Evolutionary conservation across 2,797 vertebrate genomes (phyloP).

Genomic region (Pangasius mekongensis): DNA sequence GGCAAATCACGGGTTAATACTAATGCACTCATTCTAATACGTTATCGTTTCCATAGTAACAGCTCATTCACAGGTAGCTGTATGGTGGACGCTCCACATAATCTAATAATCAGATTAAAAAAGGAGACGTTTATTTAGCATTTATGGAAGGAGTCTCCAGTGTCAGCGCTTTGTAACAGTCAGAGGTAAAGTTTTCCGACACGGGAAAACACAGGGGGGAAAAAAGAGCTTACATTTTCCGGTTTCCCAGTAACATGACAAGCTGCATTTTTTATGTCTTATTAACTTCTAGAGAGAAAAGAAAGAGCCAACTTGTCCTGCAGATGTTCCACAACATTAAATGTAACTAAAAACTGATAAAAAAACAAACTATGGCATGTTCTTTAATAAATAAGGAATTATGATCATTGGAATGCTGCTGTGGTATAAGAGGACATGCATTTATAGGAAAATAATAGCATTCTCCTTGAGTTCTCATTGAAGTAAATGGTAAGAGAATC

Average conservation of each 20-base stretch:
- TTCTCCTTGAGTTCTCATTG: neutral
- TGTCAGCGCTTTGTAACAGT: neutral
- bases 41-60: neutral
- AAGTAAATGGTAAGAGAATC: neutral
- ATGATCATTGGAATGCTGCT: neutral
- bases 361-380: neutral
- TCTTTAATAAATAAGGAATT: neutral
- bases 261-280: neutral
- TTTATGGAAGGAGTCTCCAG: neutral
- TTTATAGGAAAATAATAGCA: neutral
- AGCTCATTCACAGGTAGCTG: neutral
- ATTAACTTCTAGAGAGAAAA: neutral
- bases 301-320: neutral
- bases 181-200: neutral
- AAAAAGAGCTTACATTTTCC: neutral
- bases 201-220: too few relatives aligned
- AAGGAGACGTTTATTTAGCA: neutral
- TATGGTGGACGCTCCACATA: neutral
- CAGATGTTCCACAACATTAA: slow-evolving; percentile 4
- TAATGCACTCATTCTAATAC: neutral
- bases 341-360: neutral
- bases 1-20: neutral
- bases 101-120: neutral
- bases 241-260: neutral
- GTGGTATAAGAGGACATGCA: neutral